These are phyloP conservation scores for Dasyornis broadbenti DNA, from an alignment of 2,113 vertebrate species.

Conservation along the genomic window DNA sequence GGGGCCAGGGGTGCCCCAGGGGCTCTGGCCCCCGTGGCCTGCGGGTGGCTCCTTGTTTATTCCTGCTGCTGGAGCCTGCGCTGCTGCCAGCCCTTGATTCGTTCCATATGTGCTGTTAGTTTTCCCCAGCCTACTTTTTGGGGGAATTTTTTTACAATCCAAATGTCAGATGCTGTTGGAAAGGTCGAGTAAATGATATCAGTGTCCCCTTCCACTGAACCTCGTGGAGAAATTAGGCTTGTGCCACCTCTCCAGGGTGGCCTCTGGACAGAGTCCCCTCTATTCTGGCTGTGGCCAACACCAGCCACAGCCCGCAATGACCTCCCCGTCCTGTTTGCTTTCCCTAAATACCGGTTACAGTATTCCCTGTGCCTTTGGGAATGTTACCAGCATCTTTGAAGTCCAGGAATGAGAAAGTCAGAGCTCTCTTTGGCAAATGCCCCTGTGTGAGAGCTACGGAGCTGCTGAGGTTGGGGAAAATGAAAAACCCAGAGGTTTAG, in stretches of 20 bases:
- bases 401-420: slow-evolving; percentile 39
- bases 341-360: slow-evolving; percentile 6
- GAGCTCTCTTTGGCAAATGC: neutral
- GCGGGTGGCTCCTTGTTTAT: neutral
- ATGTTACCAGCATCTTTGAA: neutral
- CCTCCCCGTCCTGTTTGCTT: neutral
- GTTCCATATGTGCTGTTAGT: neutral
- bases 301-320: neutral
- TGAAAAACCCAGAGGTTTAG: neutral
- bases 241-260: neutral
- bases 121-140: neutral
- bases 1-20: neutral
- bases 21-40: neutral
- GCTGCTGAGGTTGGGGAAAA: slow-evolving; percentile 22
- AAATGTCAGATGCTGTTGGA: neutral
- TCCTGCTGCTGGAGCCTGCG: neutral
- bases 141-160: neutral
- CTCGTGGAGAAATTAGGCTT: neutral
- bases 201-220: neutral
- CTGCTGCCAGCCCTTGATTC: neutral
- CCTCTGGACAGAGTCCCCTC: neutral
- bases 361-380: slow-evolving; percentile 21
- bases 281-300: neutral
- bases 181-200: neutral
- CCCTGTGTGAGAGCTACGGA: neutral